phyloP scores from a whole-genome alignment of 92 coral and sea anemone genomes.

The Parazoanthus swiftii region DNA sequence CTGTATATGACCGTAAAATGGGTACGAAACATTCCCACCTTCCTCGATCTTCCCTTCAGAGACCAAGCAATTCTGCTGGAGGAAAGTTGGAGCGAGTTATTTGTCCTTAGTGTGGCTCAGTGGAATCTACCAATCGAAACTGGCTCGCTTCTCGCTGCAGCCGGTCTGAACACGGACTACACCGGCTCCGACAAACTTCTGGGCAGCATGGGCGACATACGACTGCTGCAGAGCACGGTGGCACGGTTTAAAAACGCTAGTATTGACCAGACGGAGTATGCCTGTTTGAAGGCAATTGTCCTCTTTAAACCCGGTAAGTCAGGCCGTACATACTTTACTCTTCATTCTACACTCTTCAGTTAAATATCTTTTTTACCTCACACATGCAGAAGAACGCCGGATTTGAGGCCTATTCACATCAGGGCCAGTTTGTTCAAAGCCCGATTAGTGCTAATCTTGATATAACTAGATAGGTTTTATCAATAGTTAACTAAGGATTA shows the following conservation, averaged over 20 bases:
- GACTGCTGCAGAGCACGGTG: constrained; percentile 74
- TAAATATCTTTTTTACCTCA: too few relatives aligned
- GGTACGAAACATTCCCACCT: constrained; percentile 98
- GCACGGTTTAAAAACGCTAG: constrained; percentile 79
- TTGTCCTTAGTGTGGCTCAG: constrained; percentile 84
- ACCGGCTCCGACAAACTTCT: constrained; percentile 50
- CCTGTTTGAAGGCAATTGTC: constrained; percentile 93
- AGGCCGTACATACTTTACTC: not conserved
- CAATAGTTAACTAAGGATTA: too few relatives aligned
- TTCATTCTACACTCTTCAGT: not conserved
- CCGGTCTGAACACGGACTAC: constrained; percentile 66
- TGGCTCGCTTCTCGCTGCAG: constrained; percentile 76
- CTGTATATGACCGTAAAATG: constrained; percentile 95
- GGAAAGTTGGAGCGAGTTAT: constrained; percentile 96
- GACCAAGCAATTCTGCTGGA: constrained; percentile 93
- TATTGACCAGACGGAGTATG: constrained; percentile 92
- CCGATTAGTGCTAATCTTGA: too few relatives aligned
- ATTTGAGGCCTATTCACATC: too few relatives aligned
- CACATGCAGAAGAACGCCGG: too few relatives aligned
- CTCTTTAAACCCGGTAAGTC: constrained; percentile 92
- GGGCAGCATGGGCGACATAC: constrained; percentile 81
- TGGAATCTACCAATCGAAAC: constrained; percentile 94
- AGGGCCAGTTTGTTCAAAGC: too few relatives aligned
- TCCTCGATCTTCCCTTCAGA: constrained; percentile 90
- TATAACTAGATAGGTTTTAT: too few relatives aligned